Base-by-base conservation (phyloP, 2,888 invertebrate species). In the Oxystoma pomonae region DNA sequence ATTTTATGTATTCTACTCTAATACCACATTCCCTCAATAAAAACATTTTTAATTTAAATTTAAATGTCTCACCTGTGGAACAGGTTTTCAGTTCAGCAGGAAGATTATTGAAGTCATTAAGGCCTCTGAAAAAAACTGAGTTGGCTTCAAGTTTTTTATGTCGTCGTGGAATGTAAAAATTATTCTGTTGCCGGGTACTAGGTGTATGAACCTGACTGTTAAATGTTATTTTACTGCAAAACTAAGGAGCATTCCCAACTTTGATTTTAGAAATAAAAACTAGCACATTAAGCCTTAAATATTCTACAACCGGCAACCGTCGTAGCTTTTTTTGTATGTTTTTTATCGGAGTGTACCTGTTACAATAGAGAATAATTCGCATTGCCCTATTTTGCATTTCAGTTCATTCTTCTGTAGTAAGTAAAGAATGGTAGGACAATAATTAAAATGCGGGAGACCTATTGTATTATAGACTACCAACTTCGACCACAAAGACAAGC, bases 11-110 rank as follows among this genome's bases (percentile, higher is more conserved):
- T n/a, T n/a, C n/a, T n/a, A n/a, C n/a, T n/a, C n/a, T n/a, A n/a
- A 60, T 63, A 59, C 53, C 20, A 57, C 35, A 20, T n/a, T 58
- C 49, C 57, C 56, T 58, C 55, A 60, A 55, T 21, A 60, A 55
- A 58, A 22, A 18, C 16, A 58, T 20, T 20, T 17, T 22, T 20
- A 58, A 16, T 58, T 57, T 57, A 63, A 57, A 16, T 57, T 19
- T 18, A 35, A 61, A 62, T 20, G 16, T 19, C 17, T 55, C 35
- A 57, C 18, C 5, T 3, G 35, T 35, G 12, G 35, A 7, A 35
- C 35, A 35, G 12, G 3, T 35, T 35, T 35, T 35, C 12, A 35
- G 3, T 3, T 35, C 35, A 12, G 12, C 35, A 7, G 35, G 12
- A 7, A 35, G 12, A 7, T 12, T 35, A 12, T 35, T 35, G 12